phyloP scores from a whole-genome alignment of 2,888 invertebrate species.

The Nomada fabriciana region DNA sequence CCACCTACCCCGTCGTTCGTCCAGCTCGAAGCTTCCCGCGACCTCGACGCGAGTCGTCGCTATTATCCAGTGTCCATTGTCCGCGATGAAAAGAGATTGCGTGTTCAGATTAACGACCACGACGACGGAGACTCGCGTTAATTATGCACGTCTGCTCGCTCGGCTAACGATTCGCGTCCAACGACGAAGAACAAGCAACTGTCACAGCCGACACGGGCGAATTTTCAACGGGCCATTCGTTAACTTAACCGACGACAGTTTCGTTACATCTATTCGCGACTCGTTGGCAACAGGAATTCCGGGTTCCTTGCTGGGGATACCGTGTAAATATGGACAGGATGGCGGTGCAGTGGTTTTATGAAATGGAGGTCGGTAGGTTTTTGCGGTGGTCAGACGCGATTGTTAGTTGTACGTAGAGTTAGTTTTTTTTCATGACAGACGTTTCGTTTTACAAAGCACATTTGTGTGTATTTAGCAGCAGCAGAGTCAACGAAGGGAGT shows the following conservation, averaged over 20 bases:
- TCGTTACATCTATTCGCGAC: slow-evolving; percentile 22
- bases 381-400: slow-evolving; percentile 15
- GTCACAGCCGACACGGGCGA: slow-evolving; percentile 2
- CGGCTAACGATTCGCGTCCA: slow-evolving; percentile 37
- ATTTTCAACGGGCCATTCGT: slow-evolving; percentile 40
- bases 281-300: slow-evolving; percentile 6
- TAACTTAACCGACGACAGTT: slow-evolving; percentile 25
- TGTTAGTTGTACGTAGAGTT: not conserved
- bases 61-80: slow-evolving; percentile 58
- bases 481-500: no score
- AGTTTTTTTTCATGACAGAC: no score
- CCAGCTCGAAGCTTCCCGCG: not conserved
- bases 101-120: slow-evolving; percentile 52
- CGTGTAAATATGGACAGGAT: slow-evolving; percentile 20
- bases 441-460: no score
- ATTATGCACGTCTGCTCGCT: slow-evolving; percentile 48
- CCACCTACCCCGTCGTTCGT: not conserved
- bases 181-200: slow-evolving; percentile 12
- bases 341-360: slow-evolving; percentile 2
- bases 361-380: slow-evolving; percentile 18
- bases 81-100: slow-evolving; percentile 50
- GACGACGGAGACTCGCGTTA: slow-evolving; percentile 41
- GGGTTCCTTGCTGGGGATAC: not conserved
- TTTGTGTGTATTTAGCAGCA: no score
- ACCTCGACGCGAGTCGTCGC: slow-evolving; percentile 37